phyloP scores from a whole-genome alignment of 2,113 vertebrate genomes.

The Spea multiplicata region DNA sequence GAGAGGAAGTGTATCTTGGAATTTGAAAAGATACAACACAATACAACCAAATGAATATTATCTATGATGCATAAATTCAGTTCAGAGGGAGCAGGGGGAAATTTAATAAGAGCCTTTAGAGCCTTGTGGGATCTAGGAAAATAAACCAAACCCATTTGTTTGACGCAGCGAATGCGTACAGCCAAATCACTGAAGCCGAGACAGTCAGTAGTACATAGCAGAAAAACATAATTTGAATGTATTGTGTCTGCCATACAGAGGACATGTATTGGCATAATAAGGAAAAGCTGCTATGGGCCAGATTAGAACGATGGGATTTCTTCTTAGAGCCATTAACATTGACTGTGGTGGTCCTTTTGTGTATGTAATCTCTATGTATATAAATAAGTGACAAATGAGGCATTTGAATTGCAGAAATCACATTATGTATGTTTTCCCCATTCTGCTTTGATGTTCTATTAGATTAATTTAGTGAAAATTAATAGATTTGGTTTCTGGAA shows the following conservation, averaged over 20 bases:
- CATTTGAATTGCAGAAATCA: too few relatives aligned
- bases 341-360: background rate
- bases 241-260: constrained; percentile 32
- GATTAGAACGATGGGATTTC: constrained; percentile 14
- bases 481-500: too few relatives aligned
- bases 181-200: constrained; percentile 36
- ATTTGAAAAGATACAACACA: constrained; percentile 47
- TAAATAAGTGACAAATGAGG: too few relatives aligned
- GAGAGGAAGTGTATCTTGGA: constrained; percentile 45
- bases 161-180: constrained; percentile 33
- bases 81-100: constrained; percentile 33
- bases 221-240: constrained; percentile 35
- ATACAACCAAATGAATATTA: constrained; percentile 49
- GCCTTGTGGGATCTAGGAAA: constrained; percentile 45
- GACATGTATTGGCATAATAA: constrained; percentile 17
- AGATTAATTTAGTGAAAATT: too few relatives aligned
- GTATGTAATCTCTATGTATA: too few relatives aligned
- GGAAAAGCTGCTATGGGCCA: background rate
- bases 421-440: too few relatives aligned
- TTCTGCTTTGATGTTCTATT: too few relatives aligned
- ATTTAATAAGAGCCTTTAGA: constrained; percentile 45
- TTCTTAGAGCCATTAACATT: constrained; percentile 17
- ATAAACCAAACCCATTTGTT: constrained; percentile 44
- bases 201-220: constrained; percentile 19
- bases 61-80: constrained; percentile 44